Percentiles rank a stretch among this genome's conserved stretches.
These are phyloP conservation scores for Podargus strigoides DNA, from an alignment of 2,797 vertebrate species.

Conservation along the genomic window DNA sequence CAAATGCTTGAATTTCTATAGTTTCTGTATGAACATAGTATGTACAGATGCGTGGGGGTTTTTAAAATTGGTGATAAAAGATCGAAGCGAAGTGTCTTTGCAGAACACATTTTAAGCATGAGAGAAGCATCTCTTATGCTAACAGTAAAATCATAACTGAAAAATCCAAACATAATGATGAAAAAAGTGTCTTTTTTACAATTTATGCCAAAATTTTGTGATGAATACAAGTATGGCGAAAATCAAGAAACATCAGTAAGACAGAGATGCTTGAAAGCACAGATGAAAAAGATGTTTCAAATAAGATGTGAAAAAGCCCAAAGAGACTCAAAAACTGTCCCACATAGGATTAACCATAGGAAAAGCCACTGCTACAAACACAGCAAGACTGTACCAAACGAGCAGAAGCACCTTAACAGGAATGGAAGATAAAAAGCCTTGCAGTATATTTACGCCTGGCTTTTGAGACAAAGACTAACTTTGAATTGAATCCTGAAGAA, in stretches of 20 bases:
- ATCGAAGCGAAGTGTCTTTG: neutral
- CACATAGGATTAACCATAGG: neutral
- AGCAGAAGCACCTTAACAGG: neutral
- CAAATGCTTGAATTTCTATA: neutral
- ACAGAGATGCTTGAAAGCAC: constrained; percentile 8
- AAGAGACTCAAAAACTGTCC: neutral
- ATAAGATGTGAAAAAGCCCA: neutral
- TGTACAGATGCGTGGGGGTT: neutral
- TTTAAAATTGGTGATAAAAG: neutral
- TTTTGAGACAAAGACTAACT: constrained; percentile 15
- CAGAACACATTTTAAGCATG: constrained; percentile 5
- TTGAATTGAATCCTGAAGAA: neutral
- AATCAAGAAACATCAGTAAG: constrained; percentile 7
- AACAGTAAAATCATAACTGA: constrained; percentile 4
- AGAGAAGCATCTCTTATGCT: neutral
- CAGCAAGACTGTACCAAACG: neutral
- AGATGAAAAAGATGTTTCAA: constrained; percentile 33
- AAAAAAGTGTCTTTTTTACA: neutral
- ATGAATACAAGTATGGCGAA: neutral
- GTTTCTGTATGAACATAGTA: neutral
- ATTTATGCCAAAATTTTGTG: neutral
- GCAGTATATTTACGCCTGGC: neutral
- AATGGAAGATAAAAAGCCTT: neutral
- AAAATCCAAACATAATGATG: neutral
- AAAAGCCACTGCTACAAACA: constrained; percentile 8